Conservation (phyloP, 2,797 vertebrate species). For the Megalops cyprinoides region DNA sequence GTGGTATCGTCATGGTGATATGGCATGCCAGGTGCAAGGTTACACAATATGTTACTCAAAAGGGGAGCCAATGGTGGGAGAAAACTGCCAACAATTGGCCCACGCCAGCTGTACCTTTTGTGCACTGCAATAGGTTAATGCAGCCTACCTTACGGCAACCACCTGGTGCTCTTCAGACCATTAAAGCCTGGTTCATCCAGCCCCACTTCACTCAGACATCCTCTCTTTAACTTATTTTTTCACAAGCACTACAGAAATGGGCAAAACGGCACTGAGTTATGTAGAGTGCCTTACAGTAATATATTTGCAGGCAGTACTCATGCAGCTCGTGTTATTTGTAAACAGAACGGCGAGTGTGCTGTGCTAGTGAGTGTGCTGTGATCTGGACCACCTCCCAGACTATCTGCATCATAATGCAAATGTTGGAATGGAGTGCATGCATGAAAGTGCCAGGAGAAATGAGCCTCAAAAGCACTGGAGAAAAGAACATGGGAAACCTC, state of each 20-base stretch:
- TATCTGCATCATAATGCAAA: neutral
- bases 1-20: conserved; percentile 62
- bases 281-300: too few relatives aligned
- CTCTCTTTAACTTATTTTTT: too few relatives aligned
- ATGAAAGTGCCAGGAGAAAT: neutral
- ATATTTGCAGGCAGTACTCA: too few relatives aligned
- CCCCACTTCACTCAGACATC: conserved; percentile 3
- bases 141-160: conserved; percentile 50
- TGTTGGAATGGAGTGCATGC: neutral
- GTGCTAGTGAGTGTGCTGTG: too few relatives aligned
- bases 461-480: neutral
- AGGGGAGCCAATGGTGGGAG: conserved; percentile 31
- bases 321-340: too few relatives aligned
- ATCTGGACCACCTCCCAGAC: neutral
- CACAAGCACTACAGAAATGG: too few relatives aligned
- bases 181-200: conserved; percentile 30
- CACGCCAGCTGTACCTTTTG: conserved; percentile 57
- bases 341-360: too few relatives aligned
- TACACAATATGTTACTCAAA: conserved; percentile 55
- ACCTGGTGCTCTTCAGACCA: conserved; percentile 47
- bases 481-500: too few relatives aligned
- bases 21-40: conserved; percentile 53
- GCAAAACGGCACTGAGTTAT: too few relatives aligned
- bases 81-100: conserved; percentile 44
- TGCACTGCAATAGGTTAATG: conserved; percentile 56